A percentile compares a stretch with the other conserved stretches of the same genome.
Conservation (phyloP, 2,113 vertebrate species). For the Xiphorhynchus elegans region DNA sequence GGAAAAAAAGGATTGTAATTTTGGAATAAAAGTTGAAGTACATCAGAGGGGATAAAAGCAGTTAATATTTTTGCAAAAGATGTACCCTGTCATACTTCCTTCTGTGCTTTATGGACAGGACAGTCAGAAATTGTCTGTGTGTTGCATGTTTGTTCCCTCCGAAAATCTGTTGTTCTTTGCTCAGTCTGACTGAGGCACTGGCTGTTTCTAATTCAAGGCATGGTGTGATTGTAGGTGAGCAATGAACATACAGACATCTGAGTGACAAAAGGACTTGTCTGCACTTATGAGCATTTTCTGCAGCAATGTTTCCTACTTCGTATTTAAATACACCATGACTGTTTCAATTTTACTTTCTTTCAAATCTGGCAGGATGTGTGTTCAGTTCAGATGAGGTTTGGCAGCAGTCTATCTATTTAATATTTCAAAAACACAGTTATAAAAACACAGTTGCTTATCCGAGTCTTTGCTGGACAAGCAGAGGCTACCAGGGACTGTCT, state of each 20-base stretch:
- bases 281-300: neutral
- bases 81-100: neutral
- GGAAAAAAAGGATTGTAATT: neutral
- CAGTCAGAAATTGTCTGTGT: neutral
- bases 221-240: neutral
- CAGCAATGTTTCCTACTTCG: neutral
- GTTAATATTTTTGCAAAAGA: neutral
- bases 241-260: neutral
- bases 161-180: neutral
- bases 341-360: conserved; percentile 13
- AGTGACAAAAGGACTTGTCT: neutral
- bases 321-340: neutral
- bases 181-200: neutral
- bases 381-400: conserved; percentile 30
- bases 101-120: neutral
- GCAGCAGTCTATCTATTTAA: neutral
- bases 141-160: neutral
- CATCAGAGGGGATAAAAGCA: neutral
- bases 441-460: conserved; percentile 21
- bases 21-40: neutral
- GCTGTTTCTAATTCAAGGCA: neutral
- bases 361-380: neutral
- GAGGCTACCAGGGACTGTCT: neutral
- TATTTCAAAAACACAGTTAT: conserved; percentile 17
- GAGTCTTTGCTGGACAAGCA: neutral